Evolutionary conservation across 1,140 invertebrate genomes (phyloP).

Genomic region (Hylaeus anthracinus): DNA sequence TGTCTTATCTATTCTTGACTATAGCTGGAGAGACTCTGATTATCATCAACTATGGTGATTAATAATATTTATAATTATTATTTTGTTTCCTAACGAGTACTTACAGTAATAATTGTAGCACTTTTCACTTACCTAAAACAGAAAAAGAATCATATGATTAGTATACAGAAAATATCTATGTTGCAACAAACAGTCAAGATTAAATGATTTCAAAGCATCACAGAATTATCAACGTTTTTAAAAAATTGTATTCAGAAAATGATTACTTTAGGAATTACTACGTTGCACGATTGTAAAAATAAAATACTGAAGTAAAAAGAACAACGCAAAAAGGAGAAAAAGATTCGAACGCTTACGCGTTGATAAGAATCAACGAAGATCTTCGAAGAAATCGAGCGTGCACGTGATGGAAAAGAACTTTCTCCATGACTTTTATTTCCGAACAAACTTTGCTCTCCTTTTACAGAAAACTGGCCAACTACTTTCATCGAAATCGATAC

Average conservation of each 20-base stretch:
- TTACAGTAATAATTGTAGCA: background rate
- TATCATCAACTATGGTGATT: too few relatives aligned
- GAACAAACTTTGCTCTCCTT: background rate
- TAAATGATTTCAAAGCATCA: background rate
- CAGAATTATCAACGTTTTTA: too few relatives aligned
- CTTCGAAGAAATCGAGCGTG: background rate
- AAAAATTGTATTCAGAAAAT: too few relatives aligned
- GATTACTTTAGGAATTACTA: background rate
- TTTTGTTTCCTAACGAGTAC: too few relatives aligned
- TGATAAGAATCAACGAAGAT: background rate
- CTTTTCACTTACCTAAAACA: constrained; percentile 16
- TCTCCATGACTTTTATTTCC: constrained; percentile 3
- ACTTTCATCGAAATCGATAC: background rate
- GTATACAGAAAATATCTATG: background rate
- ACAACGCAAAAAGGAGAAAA: background rate
- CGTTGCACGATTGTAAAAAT: background rate
- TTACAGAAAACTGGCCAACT: background rate
- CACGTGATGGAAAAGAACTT: constrained; percentile 12
- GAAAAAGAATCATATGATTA: background rate
- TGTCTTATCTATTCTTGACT: too few relatives aligned
- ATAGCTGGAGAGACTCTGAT: too few relatives aligned
- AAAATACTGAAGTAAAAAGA: background rate
- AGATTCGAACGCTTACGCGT: background rate
- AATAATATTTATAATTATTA: background rate
- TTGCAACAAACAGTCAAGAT: background rate